Evolutionary conservation across 2,888 invertebrate genomes (phyloP), one percentile per base, ranked within the genome.

Genomic region (Spodoptera exigua): DNA sequence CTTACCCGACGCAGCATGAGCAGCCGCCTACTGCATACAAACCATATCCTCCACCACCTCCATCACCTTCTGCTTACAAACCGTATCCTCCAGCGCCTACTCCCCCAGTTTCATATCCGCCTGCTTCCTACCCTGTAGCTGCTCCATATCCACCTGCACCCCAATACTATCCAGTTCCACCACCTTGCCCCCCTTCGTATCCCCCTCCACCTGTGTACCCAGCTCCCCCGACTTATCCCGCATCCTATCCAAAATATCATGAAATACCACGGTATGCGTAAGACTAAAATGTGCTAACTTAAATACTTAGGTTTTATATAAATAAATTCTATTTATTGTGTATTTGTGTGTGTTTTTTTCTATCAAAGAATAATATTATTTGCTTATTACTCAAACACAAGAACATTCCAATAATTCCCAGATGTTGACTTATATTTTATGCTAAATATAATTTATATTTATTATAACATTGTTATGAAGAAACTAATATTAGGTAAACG

Each of bases 81-180:
- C 39, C 65, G 0, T 58, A 49, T 13, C 37, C 56, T 2, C 37
- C 80, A 0, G 41, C 63, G 12, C 61, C 65, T 3, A 11, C 57
- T 10, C 53, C 56, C 35, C 58, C 70, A 3, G 53, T 62, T 1
- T 53, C 16, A 2, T 61, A 61, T 14, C 40, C 76, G 18, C 63
- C 70, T 7, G 49, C 64, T 1, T 40, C 70, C 0, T 79, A 78
- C 49, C 62, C 78, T 1, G 55, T 72, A n/a, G 18, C 69, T 14
- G 64, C 68, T 7, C 41, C 62, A 3, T 68, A 57, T 5, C 59
- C 61, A 3, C 51, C 67, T 2, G 17, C 61, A 5, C 59, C 76
- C 14, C 10, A 51, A 12, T 78, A 73, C 16, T 27, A 27, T 7
- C 35, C 61, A 35, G 62, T 61, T 12, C 63, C 71, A 45, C 48